phyloP scores from a whole-genome alignment of 1,140 invertebrate genomes.

The Anastatus disparis region DNA sequence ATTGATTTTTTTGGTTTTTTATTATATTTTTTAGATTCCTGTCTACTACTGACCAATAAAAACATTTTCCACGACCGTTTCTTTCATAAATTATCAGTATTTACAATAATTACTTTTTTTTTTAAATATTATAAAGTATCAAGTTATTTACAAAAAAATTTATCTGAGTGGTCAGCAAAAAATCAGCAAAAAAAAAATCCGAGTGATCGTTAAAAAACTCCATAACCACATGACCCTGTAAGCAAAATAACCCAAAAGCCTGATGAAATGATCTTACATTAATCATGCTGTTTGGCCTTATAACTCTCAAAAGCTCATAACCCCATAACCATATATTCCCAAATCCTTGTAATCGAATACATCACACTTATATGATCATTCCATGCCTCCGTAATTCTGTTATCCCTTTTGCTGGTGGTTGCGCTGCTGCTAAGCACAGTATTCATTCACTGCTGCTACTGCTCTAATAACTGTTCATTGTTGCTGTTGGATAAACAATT shows the following conservation, averaged over 20 bases:
- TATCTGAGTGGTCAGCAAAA: too few species aligned
- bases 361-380: not conserved
- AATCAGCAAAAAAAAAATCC: too few species aligned
- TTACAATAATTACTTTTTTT: too few species aligned
- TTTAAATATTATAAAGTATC: too few species aligned
- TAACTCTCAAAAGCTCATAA: not conserved
- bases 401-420: not conserved
- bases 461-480: not conserved
- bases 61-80: too few species aligned
- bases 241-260: not conserved
- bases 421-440: not conserved
- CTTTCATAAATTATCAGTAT: too few species aligned
- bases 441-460: not conserved
- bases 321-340: not conserved
- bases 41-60: too few species aligned
- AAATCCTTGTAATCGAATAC: not conserved
- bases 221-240: too few species aligned
- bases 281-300: not conserved
- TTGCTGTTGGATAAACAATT: not conserved
- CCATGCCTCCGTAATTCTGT: not conserved
- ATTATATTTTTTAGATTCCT: too few species aligned
- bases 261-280: not conserved
- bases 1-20: too few species aligned
- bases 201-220: too few species aligned
- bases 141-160: too few species aligned